phyloP scores from a whole-genome alignment of 2,888 invertebrate species.

The Linnaemya tessellans region DNA sequence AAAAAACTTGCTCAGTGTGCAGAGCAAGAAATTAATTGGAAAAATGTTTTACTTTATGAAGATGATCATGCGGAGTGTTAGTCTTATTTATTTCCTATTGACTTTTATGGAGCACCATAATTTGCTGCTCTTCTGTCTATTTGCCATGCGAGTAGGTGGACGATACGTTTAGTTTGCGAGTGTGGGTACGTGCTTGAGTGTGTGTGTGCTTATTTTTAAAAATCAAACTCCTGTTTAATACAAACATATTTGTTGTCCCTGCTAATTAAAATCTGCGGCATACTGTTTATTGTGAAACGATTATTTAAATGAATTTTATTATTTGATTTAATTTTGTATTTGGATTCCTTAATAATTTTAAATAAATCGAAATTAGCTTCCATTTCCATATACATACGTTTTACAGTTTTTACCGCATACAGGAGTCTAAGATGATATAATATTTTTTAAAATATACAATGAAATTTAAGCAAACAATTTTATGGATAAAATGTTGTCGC shows the following conservation, averaged over 20 bases:
- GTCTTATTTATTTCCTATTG: conserved; percentile 64
- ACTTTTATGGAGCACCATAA: conserved; percentile 47
- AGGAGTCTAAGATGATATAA: too few species aligned
- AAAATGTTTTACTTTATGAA: conserved; percentile 65
- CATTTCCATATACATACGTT: neutral
- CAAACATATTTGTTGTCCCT: conserved; percentile 32
- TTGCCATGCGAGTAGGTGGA: conserved; percentile 51
- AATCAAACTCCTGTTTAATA: conserved; percentile 40
- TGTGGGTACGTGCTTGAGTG: neutral
- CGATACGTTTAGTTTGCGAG: neutral
- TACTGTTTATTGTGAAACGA: conserved; percentile 6
- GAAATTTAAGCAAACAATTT: too few species aligned
- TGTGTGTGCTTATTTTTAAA: neutral
- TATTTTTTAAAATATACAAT: too few species aligned
- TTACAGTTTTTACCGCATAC: too few species aligned
- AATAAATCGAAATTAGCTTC: neutral
- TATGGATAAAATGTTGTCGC: too few species aligned
- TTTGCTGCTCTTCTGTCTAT: conserved; percentile 23
- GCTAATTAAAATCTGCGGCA: conserved; percentile 34
- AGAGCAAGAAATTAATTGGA: conserved; percentile 66
- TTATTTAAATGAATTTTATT: neutral
- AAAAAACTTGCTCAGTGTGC: conserved; percentile 35
- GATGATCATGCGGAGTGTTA: conserved; percentile 64
- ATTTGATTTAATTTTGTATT: neutral
- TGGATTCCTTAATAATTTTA: neutral